Evolutionary conservation across 2,888 invertebrate species (phyloP).

Genomic region (Plebejus melissa): DNA sequence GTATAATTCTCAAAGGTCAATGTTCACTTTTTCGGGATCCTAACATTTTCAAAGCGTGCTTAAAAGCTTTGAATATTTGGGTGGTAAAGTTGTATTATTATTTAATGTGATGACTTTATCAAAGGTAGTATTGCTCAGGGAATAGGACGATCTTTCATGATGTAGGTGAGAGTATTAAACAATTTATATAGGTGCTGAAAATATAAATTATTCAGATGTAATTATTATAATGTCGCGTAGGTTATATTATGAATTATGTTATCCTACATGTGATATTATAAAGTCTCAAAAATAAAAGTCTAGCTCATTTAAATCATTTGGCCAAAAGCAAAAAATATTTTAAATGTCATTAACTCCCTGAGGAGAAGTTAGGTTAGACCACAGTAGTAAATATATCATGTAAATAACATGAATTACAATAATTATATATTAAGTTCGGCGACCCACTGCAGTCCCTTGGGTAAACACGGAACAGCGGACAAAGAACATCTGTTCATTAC

Average conservation of each 20-base stretch:
- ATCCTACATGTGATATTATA: no score
- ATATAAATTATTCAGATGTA: background rate
- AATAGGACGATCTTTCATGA: background rate
- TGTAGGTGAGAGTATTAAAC: background rate
- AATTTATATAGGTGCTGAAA: background rate
- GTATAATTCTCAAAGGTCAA: background rate
- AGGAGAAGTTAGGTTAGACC: background rate
- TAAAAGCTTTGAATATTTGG: background rate
- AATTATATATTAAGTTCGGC: background rate
- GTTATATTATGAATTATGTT: no score
- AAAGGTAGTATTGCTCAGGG: background rate
- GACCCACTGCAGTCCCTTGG: background rate
- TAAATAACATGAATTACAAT: slow-evolving; percentile 8
- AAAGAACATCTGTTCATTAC: background rate
- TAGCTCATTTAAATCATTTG: background rate
- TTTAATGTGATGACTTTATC: background rate
- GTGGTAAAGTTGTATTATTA: background rate
- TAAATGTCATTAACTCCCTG: background rate
- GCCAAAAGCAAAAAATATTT: background rate
- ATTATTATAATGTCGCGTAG: background rate
- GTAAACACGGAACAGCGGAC: background rate
- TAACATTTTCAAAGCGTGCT: background rate
- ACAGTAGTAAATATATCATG: background rate
- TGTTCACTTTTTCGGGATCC: background rate
- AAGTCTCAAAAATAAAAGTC: background rate